Conservation (phyloP, 2,797 vertebrate genomes). For the Melanogrammus aeglefinus region DNA sequence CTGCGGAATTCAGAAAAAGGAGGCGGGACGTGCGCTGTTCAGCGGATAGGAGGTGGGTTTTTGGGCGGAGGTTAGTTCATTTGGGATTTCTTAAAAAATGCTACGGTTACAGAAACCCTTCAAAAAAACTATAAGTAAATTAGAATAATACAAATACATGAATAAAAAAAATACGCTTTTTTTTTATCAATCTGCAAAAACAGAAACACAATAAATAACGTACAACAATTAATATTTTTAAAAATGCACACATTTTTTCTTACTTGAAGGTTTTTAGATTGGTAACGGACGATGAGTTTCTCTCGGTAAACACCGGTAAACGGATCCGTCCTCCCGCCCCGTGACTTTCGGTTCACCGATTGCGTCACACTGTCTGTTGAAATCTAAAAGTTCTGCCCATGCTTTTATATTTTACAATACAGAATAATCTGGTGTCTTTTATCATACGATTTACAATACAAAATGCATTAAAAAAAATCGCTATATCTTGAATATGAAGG, state of each 20-base stretch:
- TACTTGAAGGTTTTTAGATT: background rate
- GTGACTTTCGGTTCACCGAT: constrained; percentile 23
- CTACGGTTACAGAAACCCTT: background rate
- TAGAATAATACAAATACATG: background rate
- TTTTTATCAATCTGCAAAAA: background rate
- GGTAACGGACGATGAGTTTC: background rate
- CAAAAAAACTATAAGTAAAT: background rate
- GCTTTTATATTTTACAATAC: background rate
- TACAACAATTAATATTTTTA: background rate
- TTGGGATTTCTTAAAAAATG: background rate
- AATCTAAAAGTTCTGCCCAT: background rate
- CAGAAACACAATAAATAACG: background rate
- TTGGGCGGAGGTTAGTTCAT: constrained; percentile 11
- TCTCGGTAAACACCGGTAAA: constrained; percentile 12
- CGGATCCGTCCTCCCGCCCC: constrained; percentile 12
- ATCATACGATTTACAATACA: too few species aligned
- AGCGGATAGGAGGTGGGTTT: constrained; percentile 49
- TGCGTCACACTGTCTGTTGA: background rate
- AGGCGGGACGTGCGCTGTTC: constrained; percentile 30
- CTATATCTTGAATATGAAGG: too few species aligned
- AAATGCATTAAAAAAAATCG: too few species aligned
- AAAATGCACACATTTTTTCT: background rate
- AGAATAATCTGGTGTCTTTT: too few species aligned
- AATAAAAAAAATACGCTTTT: background rate
- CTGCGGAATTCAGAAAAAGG: constrained; percentile 24